Conservation (phyloP, 2,113 vertebrate genomes). For the Paraplagusia blochii region DNA sequence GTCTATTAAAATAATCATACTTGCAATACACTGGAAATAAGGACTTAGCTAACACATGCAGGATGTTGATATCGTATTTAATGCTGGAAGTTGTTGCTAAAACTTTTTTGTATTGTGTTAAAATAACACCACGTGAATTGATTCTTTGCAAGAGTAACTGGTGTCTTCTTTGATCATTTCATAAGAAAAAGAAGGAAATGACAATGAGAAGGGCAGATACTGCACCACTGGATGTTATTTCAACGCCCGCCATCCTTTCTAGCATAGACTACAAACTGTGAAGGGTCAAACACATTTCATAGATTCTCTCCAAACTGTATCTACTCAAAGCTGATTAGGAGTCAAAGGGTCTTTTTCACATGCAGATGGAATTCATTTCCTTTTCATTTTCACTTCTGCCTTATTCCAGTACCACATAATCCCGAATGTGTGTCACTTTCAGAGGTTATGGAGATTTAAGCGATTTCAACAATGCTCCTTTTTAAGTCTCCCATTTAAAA, state of each 20-base stretch:
- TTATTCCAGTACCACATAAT: slow-evolving; percentile 45
- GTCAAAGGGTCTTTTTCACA: slow-evolving; percentile 52
- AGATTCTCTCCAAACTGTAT: slow-evolving; percentile 26
- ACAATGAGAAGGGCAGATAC: too few species aligned
- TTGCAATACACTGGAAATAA: too few species aligned
- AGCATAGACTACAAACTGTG: slow-evolving; percentile 19
- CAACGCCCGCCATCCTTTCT: neutral
- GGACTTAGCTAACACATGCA: too few species aligned
- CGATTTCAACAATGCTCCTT: slow-evolving; percentile 51
- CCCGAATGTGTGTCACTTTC: slow-evolving; percentile 59
- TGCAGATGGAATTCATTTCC: slow-evolving; percentile 58
- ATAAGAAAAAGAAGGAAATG: too few species aligned
- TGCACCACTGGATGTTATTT: too few species aligned
- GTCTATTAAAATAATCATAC: too few species aligned
- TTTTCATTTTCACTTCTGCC: neutral
- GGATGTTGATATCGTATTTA: too few species aligned
- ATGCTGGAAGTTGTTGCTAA: too few species aligned
- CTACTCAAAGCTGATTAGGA: slow-evolving; percentile 42
- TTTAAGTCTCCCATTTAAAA: slow-evolving; percentile 61
- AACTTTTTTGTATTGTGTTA: too few species aligned
- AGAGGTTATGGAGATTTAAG: slow-evolving; percentile 52
- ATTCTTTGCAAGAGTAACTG: too few species aligned
- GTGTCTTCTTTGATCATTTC: too few species aligned
- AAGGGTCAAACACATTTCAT: slow-evolving; percentile 41
- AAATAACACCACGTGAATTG: too few species aligned